Conservation (phyloP, 2,888 invertebrate genomes). For the Morpho achilles region DNA sequence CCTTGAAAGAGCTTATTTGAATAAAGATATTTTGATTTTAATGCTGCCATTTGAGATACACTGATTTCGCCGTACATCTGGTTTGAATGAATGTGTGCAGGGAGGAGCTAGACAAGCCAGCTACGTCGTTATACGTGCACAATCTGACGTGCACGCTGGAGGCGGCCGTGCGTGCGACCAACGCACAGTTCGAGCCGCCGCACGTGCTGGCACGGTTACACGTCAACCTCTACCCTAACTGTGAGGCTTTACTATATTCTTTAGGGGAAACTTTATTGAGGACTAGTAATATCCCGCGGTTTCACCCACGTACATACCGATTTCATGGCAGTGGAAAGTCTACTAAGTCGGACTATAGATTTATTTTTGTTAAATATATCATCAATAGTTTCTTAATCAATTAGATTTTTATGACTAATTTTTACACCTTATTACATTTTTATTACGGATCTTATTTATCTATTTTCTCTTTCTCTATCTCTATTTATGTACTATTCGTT, state of each 20-base stretch:
- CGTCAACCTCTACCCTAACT: slow-evolving; percentile 83
- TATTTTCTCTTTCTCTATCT: too few species aligned
- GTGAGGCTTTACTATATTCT: slow-evolving; percentile 35
- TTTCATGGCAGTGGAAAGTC: too few species aligned
- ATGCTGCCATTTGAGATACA: too few species aligned
- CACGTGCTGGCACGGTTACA: slow-evolving; percentile 94
- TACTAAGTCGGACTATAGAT: too few species aligned
- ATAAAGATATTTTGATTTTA: too few species aligned
- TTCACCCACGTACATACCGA: too few species aligned
- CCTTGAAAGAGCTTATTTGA: too few species aligned
- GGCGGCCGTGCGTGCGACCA: slow-evolving; percentile 92
- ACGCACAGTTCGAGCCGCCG: slow-evolving; percentile 95
- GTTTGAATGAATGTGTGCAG: slow-evolving; percentile 59
- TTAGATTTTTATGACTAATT: neutral
- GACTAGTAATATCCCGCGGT: too few species aligned
- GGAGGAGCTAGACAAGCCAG: slow-evolving; percentile 92
- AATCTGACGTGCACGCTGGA: slow-evolving; percentile 92
- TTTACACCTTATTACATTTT: too few species aligned
- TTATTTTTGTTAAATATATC: too few species aligned
- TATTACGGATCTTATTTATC: too few species aligned
- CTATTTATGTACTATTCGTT: too few species aligned
- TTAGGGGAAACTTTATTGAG: neutral
- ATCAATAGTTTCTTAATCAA: neutral
- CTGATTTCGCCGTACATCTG: neutral
- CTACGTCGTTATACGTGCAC: slow-evolving; percentile 91